phyloP scores from a whole-genome alignment of 1,140 invertebrate species.

The Leptinotarsa texana region DNA sequence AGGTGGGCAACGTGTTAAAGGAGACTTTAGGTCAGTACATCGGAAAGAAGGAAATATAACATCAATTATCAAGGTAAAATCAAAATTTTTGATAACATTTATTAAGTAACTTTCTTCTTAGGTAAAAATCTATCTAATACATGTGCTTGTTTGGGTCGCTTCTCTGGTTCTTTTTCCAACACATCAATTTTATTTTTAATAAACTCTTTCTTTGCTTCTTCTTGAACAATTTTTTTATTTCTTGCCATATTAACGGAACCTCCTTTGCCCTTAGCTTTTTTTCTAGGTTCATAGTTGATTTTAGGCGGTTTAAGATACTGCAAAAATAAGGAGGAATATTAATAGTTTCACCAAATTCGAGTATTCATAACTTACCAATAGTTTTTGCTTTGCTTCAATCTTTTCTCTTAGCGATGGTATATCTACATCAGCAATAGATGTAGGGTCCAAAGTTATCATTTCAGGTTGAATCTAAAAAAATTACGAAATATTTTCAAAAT shows the following conservation, averaged over 20 bases:
- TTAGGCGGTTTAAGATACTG: constrained; percentile 78
- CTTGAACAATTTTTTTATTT: constrained; percentile 79
- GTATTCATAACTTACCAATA: constrained; percentile 63
- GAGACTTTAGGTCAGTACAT: too few species aligned
- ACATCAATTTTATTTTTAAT: constrained; percentile 58
- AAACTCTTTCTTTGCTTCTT: constrained; percentile 68
- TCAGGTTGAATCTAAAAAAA: constrained; percentile 79
- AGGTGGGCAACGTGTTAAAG: too few species aligned
- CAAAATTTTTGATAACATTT: not conserved
- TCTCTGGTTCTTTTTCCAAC: constrained; percentile 35
- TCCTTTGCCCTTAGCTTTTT: constrained; percentile 77
- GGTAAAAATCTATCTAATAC: constrained; percentile 70
- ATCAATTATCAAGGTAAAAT: not conserved
- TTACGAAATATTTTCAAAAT: constrained; percentile 12
- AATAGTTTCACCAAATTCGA: constrained; percentile 32
- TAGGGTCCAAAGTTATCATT: constrained; percentile 87
- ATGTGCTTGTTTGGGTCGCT: constrained; percentile 58
- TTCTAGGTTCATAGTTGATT: constrained; percentile 74
- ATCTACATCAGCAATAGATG: constrained; percentile 75
- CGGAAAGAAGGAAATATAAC: not conserved
- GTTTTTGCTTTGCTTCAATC: constrained; percentile 75
- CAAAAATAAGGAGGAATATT: constrained; percentile 49
- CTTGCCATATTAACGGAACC: constrained; percentile 74
- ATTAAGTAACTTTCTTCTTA: constrained; percentile 41
- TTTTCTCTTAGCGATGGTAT: constrained; percentile 78